Evolutionary conservation across 1,140 invertebrate species (phyloP), one percentile per base, ranked within the genome.

Genomic region (Armadillidium nasatum): DNA sequence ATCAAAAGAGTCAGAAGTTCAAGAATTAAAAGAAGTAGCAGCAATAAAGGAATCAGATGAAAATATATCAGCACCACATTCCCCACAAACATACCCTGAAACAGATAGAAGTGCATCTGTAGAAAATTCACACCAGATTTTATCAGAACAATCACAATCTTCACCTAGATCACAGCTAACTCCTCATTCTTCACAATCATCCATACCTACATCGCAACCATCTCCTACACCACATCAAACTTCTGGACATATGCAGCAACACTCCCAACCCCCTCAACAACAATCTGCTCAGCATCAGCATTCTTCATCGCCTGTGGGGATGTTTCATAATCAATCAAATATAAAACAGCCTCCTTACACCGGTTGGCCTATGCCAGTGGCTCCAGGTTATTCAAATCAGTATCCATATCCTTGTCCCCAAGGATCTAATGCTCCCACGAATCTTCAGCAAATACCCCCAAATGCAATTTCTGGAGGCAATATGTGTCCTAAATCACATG

Each of bases 161-260:
- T n/a, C 71, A 66, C 43, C 43, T 50, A 68, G 74, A 73, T 7
- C 72, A 73, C 10, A 13, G 22, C 21, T 74, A 76, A 21, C 77
- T 70, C 44, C 74, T 68, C 13, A 11, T 44, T 44, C 72, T 60
- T 50, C 73, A 74, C 10, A 73, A 74, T 43, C 22, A 19, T 0
- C 60, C 43, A 15, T 72, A 73, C n/a, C 21, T 33, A 33, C 33
- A 33, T 33, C 50, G 13, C 76, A 77, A 22, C 72, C 73, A 22
- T 68, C 60, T 6, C 46, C 72, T 23, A n/a, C 23, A 71, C 76
- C 73, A 21, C 68, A 19, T 0, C 71, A 54, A 22, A 69, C 67
- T 66, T 33, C 19, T 19, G 15, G 45, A 73, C 72, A 73, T 21
- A n/a, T 9, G 13, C 72, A 73, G 72, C 77, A 71, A 46, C 46